These are phyloP conservation scores for Musca vetustissima DNA, from an alignment of 1,140 invertebrate species.

Conservation along the genomic window DNA sequence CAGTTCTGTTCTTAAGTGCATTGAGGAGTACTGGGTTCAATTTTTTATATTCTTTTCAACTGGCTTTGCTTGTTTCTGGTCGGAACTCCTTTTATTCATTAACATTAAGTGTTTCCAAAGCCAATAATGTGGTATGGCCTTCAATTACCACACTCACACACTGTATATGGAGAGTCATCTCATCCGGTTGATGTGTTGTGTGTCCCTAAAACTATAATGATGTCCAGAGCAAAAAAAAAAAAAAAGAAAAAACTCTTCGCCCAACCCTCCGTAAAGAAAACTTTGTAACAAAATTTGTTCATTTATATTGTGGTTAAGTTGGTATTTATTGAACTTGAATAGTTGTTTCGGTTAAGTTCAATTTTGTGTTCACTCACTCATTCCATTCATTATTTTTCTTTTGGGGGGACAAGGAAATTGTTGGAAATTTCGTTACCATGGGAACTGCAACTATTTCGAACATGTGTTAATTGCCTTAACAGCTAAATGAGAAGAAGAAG, in stretches of 20 bases:
- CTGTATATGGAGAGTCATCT: too few species aligned
- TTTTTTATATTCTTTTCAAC: too few species aligned
- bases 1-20: too few species aligned
- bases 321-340: constrained; percentile 21
- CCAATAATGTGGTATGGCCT: constrained; percentile 19
- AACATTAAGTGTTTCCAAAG: constrained; percentile 8
- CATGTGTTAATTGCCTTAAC: constrained; percentile 16
- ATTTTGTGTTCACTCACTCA: constrained; percentile 13
- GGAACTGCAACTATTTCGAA: too few species aligned
- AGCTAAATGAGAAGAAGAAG: too few species aligned
- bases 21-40: too few species aligned
- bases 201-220: too few species aligned
- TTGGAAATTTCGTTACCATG: not conserved
- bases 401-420: not conserved
- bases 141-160: constrained; percentile 14
- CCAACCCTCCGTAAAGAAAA: not conserved
- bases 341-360: constrained; percentile 10
- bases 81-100: constrained; percentile 6
- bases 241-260: too few species aligned
- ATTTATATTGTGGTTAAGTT: constrained; percentile 21
- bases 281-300: constrained; percentile 16
- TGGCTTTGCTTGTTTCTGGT: too few species aligned
- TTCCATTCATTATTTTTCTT: not conserved
- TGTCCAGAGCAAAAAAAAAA: too few species aligned
- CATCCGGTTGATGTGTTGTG: too few species aligned